Evolutionary conservation across 1,140 invertebrate genomes (phyloP).

Genomic region (Doryteuthis pealeii): DNA sequence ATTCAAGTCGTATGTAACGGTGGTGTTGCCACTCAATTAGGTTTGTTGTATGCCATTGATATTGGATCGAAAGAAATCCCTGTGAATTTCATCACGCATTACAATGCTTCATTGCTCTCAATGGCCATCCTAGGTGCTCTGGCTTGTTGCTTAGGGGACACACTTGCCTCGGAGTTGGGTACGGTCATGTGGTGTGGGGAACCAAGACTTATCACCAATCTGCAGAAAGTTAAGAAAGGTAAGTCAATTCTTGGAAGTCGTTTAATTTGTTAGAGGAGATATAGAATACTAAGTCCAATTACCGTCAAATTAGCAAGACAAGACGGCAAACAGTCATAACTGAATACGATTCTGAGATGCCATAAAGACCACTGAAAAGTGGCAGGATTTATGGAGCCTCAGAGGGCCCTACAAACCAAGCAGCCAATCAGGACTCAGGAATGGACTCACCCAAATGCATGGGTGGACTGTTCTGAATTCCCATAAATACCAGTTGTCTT

Average conservation of each 20-base stretch:
- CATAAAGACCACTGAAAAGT: too few species aligned
- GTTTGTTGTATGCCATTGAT: constrained; percentile 79
- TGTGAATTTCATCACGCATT: constrained; percentile 77
- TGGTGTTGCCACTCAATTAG: constrained; percentile 79
- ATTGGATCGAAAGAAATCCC: constrained; percentile 74
- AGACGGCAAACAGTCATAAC: too few species aligned
- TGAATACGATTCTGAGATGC: too few species aligned
- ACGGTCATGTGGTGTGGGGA: constrained; percentile 71
- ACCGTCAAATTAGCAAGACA: too few species aligned
- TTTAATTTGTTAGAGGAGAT: not conserved
- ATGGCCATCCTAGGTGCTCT: constrained; percentile 78
- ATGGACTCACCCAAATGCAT: too few species aligned
- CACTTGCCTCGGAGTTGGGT: constrained; percentile 88
- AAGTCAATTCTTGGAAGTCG: constrained; percentile 16
- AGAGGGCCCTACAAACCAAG: too few species aligned
- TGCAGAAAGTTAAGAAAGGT: constrained; percentile 76
- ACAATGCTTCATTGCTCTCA: constrained; percentile 76
- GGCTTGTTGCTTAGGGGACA: constrained; percentile 85
- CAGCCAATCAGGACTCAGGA: too few species aligned
- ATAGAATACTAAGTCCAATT: too few species aligned
- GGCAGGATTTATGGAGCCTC: too few species aligned
- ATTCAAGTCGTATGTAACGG: constrained; percentile 88
- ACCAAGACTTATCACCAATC: constrained; percentile 77
- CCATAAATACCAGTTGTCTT: too few species aligned
- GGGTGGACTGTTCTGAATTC: too few species aligned